Evolutionary conservation across 2,888 invertebrate genomes (phyloP).

Genomic region (Oeneis ivallda): DNA sequence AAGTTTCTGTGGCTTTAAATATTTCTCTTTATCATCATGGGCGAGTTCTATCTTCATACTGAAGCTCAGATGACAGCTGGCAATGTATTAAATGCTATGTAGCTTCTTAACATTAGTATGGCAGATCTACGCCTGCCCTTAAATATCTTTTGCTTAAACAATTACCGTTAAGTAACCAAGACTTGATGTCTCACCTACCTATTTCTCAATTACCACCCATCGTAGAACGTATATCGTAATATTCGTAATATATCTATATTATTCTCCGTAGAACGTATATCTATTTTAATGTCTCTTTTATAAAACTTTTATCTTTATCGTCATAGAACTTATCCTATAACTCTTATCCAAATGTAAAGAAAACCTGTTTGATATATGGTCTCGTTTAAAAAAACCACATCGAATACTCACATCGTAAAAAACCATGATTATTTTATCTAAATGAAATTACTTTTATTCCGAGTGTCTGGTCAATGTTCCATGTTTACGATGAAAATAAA

Average conservation of each 20-base stretch:
- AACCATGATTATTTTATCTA: constrained; percentile 19
- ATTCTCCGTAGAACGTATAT: background rate
- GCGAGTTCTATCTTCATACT: background rate
- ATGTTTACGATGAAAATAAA: background rate
- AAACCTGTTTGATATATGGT: constrained; percentile 19
- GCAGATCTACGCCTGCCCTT: too few relatives aligned
- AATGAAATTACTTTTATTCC: background rate
- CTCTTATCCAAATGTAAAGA: background rate
- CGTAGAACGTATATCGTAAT: background rate
- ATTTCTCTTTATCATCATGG: background rate
- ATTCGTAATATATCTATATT: background rate
- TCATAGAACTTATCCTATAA: background rate
- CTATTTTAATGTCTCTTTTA: background rate
- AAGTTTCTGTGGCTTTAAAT: background rate
- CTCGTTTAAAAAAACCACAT: constrained; percentile 14
- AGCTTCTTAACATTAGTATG: too few relatives aligned
- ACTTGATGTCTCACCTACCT: background rate
- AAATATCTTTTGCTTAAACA: too few relatives aligned
- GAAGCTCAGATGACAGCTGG: background rate
- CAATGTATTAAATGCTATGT: background rate
- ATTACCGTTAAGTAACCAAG: background rate
- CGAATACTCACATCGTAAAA: constrained; percentile 8
- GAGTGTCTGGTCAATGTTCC: background rate
- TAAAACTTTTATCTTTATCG: constrained; percentile 8
- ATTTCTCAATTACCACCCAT: background rate